Evolutionary conservation across 2,888 invertebrate species (phyloP), one percentile per base, ranked within the genome.

Genomic region (Ligdia adustata): DNA sequence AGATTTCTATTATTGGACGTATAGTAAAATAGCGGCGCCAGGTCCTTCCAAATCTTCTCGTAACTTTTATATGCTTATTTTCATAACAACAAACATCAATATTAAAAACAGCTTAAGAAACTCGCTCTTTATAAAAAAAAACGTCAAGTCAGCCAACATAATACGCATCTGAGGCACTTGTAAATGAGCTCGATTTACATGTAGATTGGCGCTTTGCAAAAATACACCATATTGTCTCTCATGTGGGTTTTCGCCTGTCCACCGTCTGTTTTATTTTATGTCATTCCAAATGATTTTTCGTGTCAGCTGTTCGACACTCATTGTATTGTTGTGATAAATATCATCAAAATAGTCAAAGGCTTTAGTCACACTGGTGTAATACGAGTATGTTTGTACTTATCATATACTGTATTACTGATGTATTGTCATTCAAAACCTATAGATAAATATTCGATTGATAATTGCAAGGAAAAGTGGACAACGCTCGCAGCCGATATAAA

Each of bases 121-220:
- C 3, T 4, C 6, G 4, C 12, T 14, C 3, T 18, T 33, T 6
- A 3, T 9, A 4, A 22, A 11, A 6, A 15, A 22, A 49, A 50
- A 37, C 32, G 24, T 42, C 49, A 45, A 32, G 45, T 52, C 39
- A 29, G 35, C 44, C 46, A 52, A 45, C 26, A 31, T 57, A 60
- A 60, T 56, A 62, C 59, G 58, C 60, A 57, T 62, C 66, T 64
- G 61, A 58, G n/a, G 57, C 56, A 55, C 48, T 62, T 62, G 64
- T 62, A 62, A 62, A 68, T 70, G 57, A 66, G 63, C 64, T 66
- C 61, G 60, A 67, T 70, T 70, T 68, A 62, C 56, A 71, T 71
- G 70, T 54, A 56, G 70, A 71, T 71, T 54, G 52, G 41, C 37
- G 44, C 52, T 43, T 46, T 58, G 46, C 20, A 40, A 50, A 57